Conservation (phyloP, 1,140 invertebrate genomes). For the Drosophila rhopaloa region DNA sequence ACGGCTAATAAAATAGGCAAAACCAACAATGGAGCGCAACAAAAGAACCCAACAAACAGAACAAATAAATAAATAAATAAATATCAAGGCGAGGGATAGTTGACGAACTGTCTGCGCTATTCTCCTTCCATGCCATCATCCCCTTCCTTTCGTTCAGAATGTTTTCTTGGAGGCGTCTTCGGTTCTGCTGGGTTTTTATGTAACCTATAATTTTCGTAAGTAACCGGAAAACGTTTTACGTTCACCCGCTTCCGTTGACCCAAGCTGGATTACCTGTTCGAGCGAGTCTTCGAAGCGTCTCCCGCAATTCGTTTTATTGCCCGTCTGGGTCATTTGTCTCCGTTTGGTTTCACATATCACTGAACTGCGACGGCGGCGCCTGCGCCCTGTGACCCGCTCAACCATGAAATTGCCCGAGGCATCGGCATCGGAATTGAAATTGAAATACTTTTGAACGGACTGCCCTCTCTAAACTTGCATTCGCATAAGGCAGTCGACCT, state of each 20-base stretch:
- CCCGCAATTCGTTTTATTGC: conserved; percentile 32
- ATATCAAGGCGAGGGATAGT: conserved; percentile 39
- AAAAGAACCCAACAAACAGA: conserved; percentile 24
- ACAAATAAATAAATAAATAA: conserved; percentile 66
- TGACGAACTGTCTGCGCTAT: conserved; percentile 57
- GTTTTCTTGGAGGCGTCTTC: conserved; percentile 23
- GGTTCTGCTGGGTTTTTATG: conserved; percentile 41
- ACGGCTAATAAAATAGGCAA: conserved; percentile 68
- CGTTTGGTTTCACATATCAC: conserved; percentile 36
- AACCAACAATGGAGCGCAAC: conserved; percentile 39
- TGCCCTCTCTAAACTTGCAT: neutral
- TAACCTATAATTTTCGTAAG: conserved; percentile 74
- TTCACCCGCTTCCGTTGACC: conserved; percentile 57
- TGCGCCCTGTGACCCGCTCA: conserved; percentile 31
- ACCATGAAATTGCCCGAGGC: conserved; percentile 29
- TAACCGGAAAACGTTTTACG: conserved; percentile 72
- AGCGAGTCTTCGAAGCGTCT: conserved; percentile 20
- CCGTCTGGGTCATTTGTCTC: conserved; percentile 43
- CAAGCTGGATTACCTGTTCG: conserved; percentile 30
- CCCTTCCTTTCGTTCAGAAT: conserved; percentile 1
- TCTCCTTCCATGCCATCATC: neutral
- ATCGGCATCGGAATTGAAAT: conserved; percentile 6
- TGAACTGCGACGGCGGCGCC: conserved; percentile 21
- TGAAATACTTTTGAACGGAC: neutral
- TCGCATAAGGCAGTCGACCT: neutral